These are phyloP conservation scores for Daphoenositta chrysoptera DNA, from an alignment of 2,113 vertebrate species.

Conservation along the genomic window DNA sequence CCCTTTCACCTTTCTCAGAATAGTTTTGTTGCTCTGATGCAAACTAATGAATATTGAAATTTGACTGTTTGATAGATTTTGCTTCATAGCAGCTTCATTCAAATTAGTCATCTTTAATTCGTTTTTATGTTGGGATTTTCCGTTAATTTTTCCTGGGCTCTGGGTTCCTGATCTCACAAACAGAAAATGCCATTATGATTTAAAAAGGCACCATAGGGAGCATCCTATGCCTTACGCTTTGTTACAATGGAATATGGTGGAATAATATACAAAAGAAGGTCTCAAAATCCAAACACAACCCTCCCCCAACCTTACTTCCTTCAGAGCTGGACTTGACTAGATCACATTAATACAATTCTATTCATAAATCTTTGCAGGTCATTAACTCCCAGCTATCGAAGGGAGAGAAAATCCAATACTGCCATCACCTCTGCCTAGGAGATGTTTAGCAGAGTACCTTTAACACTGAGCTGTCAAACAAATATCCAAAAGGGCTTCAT, in stretches of 20 bases:
- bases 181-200: not conserved
- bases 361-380: not conserved
- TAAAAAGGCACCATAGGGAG: not conserved
- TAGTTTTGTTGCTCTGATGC: not conserved
- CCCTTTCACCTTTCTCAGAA: not conserved
- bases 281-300: not conserved
- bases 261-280: not conserved
- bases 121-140: not conserved
- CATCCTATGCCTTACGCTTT: not conserved
- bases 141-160: not conserved
- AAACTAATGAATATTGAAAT: constrained; percentile 32
- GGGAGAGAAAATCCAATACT: not conserved
- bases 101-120: not conserved
- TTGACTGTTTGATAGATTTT: not conserved
- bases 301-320: not conserved
- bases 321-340: not conserved
- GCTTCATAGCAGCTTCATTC: not conserved
- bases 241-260: not conserved
- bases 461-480: not conserved
- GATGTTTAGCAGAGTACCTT: not conserved
- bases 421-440: not conserved
- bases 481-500: not conserved
- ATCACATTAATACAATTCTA: not conserved
- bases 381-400: not conserved
- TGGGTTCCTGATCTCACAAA: not conserved